Conservation (phyloP, 1,140 invertebrate genomes). For the Heliconius hermathena region DNA sequence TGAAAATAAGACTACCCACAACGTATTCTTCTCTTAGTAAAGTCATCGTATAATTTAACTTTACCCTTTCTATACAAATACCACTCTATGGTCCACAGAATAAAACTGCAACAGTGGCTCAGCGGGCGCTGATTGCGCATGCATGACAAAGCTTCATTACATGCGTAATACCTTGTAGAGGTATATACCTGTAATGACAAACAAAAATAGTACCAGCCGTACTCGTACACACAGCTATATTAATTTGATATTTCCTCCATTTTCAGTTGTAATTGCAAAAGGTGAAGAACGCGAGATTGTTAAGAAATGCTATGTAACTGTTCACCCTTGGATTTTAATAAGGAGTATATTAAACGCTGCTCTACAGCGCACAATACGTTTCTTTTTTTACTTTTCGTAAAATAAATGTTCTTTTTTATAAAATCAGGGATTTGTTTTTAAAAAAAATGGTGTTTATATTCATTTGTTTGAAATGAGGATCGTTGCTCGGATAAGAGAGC, state of each 20-base stretch:
- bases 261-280: constrained; percentile 29
- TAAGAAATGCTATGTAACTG: background rate
- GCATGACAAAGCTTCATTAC: constrained; percentile 61
- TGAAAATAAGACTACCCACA: background rate
- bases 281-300: constrained; percentile 6
- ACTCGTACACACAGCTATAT: background rate
- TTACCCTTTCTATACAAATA: background rate
- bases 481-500: no score
- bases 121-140: constrained; percentile 67
- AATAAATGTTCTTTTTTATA: no score
- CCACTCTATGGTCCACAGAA: constrained; percentile 46
- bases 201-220: constrained; percentile 2
- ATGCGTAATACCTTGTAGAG: constrained; percentile 13
- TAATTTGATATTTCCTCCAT: constrained; percentile 26
- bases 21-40: background rate
- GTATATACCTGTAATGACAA: background rate
- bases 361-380: background rate
- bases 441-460: no score
- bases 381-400: no score
- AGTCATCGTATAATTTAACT: background rate
- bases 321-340: background rate
- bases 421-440: no score
- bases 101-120: constrained; percentile 54
- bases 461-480: no score
- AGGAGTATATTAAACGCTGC: background rate